Evolutionary conservation across 2,113 vertebrate genomes (phyloP), one percentile per base, ranked within the genome.

Genomic region (Tragelaphus buxtoni): DNA sequence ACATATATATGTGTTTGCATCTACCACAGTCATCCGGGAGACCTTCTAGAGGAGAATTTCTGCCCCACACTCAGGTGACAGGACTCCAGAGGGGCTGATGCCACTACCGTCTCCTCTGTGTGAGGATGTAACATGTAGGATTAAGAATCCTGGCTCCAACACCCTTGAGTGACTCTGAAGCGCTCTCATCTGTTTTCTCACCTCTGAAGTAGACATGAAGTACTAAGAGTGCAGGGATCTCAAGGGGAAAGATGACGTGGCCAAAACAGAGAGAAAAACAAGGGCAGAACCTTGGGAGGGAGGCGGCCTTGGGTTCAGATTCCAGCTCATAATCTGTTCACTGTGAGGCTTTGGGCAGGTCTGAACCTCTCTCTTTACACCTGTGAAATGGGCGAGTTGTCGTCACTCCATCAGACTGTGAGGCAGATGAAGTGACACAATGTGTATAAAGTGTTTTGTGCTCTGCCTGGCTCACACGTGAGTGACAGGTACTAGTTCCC

Each of bases 1-100:
- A 35, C n/a, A 9, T 0, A 6, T 0, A 9, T 0, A 12, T 0
- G 2, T 39, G 76, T n/a, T 77, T 51, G 20, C 16, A 30, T 58
- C 39, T 39, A 2, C 35, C 35, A 13, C 24, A 32, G 4, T 55
- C 53, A 13, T 17, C 65, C 32, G 17, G 28, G 32, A 22, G 0
- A 18, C 1, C 51, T 3, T 28, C 5, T 8, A 35, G 47, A 65
- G 10, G n/a, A 82, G 28, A 32, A 49, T 47, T 20, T 51, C 85
- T 69, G 65, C 32, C 24, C 11, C 32, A 47, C 2, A 4, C 47
- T 53, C 83, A 28, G 2, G 42, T 1, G 7, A 45, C 56, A 32
- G 55, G 30, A 79, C 9, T n/a, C 47, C 35, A 88, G 22, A 60
- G 28, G 16, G 3, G 1, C 14, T 45, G 56, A n/a, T 4, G 14